These are phyloP conservation scores for Poeciliopsis occidentalis DNA, from an alignment of 2,113 vertebrate species.

Conservation along the genomic window DNA sequence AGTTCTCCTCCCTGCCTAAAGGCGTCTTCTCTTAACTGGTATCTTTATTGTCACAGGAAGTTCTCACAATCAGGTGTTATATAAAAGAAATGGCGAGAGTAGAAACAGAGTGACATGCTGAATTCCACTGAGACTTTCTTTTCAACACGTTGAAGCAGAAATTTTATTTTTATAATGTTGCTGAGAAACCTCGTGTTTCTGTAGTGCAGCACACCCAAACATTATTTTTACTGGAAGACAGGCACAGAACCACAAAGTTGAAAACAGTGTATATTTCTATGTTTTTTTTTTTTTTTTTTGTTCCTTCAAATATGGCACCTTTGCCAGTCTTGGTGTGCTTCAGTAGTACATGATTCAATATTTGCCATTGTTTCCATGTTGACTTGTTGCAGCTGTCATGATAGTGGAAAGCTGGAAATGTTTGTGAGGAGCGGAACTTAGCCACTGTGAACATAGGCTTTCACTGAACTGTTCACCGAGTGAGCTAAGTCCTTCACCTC, in stretches of 20 bases:
- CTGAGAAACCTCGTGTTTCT: background rate
- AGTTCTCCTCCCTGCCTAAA: slow-evolving; percentile 19
- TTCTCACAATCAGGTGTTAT: background rate
- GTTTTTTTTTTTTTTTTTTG: background rate
- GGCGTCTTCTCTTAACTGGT: slow-evolving; percentile 5
- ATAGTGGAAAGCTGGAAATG: slow-evolving; percentile 29
- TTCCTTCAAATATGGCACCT: background rate
- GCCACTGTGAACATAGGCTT: slow-evolving; percentile 87
- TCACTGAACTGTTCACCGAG: slow-evolving; percentile 86
- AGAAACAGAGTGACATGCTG: background rate
- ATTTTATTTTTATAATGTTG: slow-evolving; percentile 3
- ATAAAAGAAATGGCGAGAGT: slow-evolving; percentile 1
- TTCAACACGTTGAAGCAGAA: background rate
- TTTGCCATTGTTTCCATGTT: slow-evolving; percentile 6
- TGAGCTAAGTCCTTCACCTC: slow-evolving; percentile 86
- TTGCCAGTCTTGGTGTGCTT: background rate
- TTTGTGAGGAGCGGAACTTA: slow-evolving; percentile 87
- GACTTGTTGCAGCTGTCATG: slow-evolving; percentile 30
- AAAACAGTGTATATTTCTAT: background rate
- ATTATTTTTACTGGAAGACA: background rate
- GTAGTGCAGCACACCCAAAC: background rate
- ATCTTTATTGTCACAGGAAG: slow-evolving; percentile 10
- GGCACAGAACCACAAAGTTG: background rate
- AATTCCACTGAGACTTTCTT: background rate
- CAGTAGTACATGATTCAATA: background rate